phyloP scores from a whole-genome alignment of 2,113 vertebrate species.

The Mustela lutreola region DNA sequence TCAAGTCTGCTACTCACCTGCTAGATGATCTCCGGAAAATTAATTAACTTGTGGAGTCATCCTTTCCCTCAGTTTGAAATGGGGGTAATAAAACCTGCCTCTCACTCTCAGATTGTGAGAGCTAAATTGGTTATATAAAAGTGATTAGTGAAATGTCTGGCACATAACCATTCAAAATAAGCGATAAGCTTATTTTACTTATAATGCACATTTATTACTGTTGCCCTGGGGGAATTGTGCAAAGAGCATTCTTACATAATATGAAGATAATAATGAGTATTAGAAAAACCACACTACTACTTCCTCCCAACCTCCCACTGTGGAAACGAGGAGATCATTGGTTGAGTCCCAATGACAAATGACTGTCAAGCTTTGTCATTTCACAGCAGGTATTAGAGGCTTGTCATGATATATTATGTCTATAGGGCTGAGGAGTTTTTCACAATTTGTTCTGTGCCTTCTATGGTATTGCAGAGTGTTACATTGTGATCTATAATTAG shows the following conservation, averaged over 20 bases:
- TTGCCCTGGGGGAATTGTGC: not conserved
- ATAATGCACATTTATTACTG: not conserved
- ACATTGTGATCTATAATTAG: not conserved
- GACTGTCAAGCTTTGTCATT: not conserved
- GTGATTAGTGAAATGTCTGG: not conserved
- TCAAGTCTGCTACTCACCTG: not conserved
- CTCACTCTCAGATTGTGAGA: not conserved
- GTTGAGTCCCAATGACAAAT: not conserved
- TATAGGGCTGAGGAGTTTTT: not conserved
- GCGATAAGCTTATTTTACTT: not conserved
- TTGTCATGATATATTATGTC: not conserved
- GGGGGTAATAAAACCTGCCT: not conserved
- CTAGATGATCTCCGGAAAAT: not conserved
- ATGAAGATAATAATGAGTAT: not conserved
- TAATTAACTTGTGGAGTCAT: not conserved
- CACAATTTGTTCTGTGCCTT: not conserved
- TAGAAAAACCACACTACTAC: not conserved
- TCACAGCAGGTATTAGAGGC: not conserved
- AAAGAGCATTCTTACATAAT: not conserved
- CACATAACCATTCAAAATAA: slow-evolving; percentile 29
- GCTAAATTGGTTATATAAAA: not conserved
- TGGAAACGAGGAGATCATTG: not conserved
- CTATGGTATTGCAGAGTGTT: not conserved
- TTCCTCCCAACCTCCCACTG: not conserved
- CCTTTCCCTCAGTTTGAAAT: slow-evolving; percentile 11